Evolutionary conservation across 2,888 invertebrate genomes (phyloP), one percentile per base, ranked within the genome.

Genomic region (Cylindroiulus punctatus): DNA sequence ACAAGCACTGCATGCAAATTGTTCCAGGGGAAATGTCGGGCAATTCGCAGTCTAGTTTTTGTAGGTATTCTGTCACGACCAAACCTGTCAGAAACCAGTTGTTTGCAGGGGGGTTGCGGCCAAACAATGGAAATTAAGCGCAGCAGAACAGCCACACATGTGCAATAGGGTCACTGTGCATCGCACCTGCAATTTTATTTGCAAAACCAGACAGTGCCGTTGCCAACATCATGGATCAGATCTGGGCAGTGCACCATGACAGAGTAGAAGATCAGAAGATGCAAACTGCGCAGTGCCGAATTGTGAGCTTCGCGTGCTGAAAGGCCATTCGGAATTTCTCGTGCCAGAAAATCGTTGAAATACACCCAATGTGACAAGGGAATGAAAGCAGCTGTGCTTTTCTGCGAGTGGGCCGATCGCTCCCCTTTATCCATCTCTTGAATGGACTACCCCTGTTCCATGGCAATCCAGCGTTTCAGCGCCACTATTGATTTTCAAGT

Each of bases 401-500:
- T 65, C 12, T 65, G 76, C 30, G n/a, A 65, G n/a, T 65, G 57
- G 57, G 22, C 65, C 8, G 40, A 7, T 12, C 12, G 30, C 30
- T 30, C 83, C 83, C 83, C 83, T 83, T 17, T 0, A 42, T 42
- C 40, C 83, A 40, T 83, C 40, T 36, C 44, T n/a, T 40, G 40
- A 83, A 83, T 83, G 83, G 42, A 83, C 83, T 83, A 12, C 83
- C 83, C 83, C 83, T 40, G 40, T 22, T 19, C 83, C 36, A 83
- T 12, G 40, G 83, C 83, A 83, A 44, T 22, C 83, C 44, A 83
- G 44, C n/a, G 42, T 44, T 83, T 83, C 44, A 83, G 83, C n/a
- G 26, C 83, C 40, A 83, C n/a, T 83, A 83, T 83, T 83, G 83
- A 83, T 83, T 83, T 83, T 83, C 44, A 40, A 26, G 76, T 17